phyloP scores from a whole-genome alignment of 2,113 vertebrate species.

The Gopherus evgoodei region DNA sequence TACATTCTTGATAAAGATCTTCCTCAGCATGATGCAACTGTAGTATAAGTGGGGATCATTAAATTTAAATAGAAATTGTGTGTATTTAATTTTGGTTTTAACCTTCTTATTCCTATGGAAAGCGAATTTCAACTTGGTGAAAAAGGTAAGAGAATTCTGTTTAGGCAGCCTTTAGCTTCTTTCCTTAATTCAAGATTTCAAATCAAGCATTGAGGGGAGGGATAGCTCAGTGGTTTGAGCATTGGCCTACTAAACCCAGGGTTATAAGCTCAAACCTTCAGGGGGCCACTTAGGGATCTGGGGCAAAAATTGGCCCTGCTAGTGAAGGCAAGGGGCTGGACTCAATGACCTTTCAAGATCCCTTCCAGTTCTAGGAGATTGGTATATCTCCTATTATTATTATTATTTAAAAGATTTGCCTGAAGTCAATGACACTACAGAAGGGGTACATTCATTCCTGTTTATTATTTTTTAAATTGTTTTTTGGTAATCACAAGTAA shows the following conservation, averaged over 20 bases:
- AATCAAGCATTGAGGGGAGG: neutral
- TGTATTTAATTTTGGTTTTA: constrained; percentile 51
- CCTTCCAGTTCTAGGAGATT: too few species aligned
- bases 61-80: constrained; percentile 31
- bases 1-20: constrained; percentile 41
- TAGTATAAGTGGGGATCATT: neutral
- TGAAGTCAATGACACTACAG: neutral
- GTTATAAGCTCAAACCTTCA: too few species aligned
- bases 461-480: too few species aligned
- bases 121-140: constrained; percentile 3
- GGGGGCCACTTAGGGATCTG: too few species aligned
- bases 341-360: too few species aligned
- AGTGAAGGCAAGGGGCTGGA: too few species aligned
- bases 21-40: constrained; percentile 48
- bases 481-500: too few species aligned
- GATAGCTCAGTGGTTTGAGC: too few species aligned
- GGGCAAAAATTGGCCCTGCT: too few species aligned
- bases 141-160: neutral
- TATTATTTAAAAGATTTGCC: neutral
- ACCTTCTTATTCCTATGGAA: constrained; percentile 46
- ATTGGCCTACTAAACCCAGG: too few species aligned
- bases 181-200: neutral
- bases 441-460: too few species aligned
- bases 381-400: neutral
- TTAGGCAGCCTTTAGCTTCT: constrained; percentile 10